Base-by-base conservation (phyloP, 2,888 invertebrate genomes). In the Ophioninae sp. region DNA sequence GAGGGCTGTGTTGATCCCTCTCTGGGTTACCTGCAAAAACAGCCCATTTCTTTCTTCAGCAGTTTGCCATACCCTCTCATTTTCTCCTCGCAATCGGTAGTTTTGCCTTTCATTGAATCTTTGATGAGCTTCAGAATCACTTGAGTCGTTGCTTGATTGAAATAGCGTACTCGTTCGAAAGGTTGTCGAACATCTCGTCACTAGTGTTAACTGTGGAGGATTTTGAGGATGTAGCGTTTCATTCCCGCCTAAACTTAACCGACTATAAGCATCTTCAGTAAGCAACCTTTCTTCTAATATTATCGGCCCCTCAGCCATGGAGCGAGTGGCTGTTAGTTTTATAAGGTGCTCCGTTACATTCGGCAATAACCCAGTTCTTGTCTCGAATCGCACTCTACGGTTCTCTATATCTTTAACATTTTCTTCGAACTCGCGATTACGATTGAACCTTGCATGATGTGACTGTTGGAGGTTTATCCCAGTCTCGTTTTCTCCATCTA, bases 261-360 rank as follows among this genome's bases (percentile, higher is more conserved):
- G 65, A 41, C 65, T n/a, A 67, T 67, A 67, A 67, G 65, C 41
- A 67, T 41, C n/a, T 30, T 39, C 65, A 41, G 65, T 41, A 6
- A 67, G 20, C 7, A 65, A 39, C 39, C 39, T 65, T 41, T 67
- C 65, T 39, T 41, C 41, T 41, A 67, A 10, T 39, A 41, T 67
- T 39, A 39, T 8, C 41, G 39, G 65, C 20, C 65, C 65, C 8
- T 39, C 65, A 10, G 41, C 0, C 41, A n/a, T 41, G 0, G 39
- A n/a, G 7, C 41, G 41, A 20, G 41, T 39, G 65, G 41, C 23
- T 67, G 65, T 67, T 39, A 41, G 8, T 67, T 67, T 67, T n/a
- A 41, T 41, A 3, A 10, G 41, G 39, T 41, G 65, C 8, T n/a
- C 65, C 20, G 65, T 8, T 7, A 10, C 7, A 44, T 44, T 7